Base-by-base conservation (phyloP, 2,113 vertebrate species). In the Conger conger region DNA sequence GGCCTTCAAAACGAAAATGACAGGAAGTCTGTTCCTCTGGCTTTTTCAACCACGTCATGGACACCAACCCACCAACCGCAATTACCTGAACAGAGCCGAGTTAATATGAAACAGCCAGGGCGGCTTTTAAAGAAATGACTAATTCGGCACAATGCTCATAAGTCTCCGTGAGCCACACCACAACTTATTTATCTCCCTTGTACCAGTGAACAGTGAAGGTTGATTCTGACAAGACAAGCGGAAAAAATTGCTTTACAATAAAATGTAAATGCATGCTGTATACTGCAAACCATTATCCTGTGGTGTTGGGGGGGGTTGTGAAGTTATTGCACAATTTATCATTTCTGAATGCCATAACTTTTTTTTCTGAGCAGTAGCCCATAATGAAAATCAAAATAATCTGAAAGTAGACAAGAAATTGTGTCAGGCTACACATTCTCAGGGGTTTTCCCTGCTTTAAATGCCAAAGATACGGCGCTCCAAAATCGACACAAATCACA, bases 261-360 rank as follows among this genome's bases (percentile, higher is more conserved):
- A 8, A 50, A 50, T n/a, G 15, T 8, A 42, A 8, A 42, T 42
- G 3, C 80, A 87, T 82, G 76, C 53, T 42, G 45, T 42, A 73
- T 87, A 80, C 83, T 79, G 20, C 83, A 85, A 73, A 68, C 40
- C 37, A 82, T 42, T 57, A 35, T 45, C 45, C 45, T 50, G 45
- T 0, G 8, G 4, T 50, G 11, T 50, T 5, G 45, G 45, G 45
- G 4, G 45, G 45, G 45, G 40, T 3, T 42, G 40, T 3, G 40
- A n/a, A n/a, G n/a, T n/a, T n/a, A n/a, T n/a, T n/a, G n/a, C n/a
- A n/a, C n/a, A n/a, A n/a, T n/a, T n/a, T n/a, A n/a, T n/a, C n/a
- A n/a, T n/a, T n/a, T n/a, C n/a, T n/a, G n/a, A n/a, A n/a, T n/a
- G n/a, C n/a, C n/a, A n/a, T n/a, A n/a, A n/a, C n/a, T n/a, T n/a